Evolutionary conservation across 2,888 invertebrate species (phyloP).

Genomic region (Phrixothrix hirtus): DNA sequence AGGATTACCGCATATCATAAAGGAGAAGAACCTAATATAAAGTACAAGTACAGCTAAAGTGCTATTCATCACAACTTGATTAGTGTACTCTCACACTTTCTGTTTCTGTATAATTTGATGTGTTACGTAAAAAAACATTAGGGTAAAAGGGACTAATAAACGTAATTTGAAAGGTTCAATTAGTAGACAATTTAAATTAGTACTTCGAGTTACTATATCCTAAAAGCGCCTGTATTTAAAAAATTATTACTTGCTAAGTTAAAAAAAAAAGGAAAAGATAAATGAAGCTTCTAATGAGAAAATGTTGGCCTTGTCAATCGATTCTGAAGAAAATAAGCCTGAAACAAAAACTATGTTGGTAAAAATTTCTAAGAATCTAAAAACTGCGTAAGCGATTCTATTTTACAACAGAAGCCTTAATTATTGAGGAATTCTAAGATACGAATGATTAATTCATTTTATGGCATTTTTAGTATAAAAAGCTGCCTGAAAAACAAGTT

Average conservation of each 20-base stretch:
- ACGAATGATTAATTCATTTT: no score
- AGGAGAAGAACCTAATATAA: constrained; percentile 5
- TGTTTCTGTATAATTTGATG: neutral
- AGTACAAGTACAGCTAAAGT: neutral
- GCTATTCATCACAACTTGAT: neutral
- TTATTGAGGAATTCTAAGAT: neutral
- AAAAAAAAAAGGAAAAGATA: neutral
- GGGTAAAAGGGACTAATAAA: no score
- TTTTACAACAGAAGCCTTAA: no score
- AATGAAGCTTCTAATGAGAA: neutral
- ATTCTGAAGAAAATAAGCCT: neutral
- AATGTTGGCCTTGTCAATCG: neutral
- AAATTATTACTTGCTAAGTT: neutral
- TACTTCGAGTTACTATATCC: no score
- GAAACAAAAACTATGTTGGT: neutral
- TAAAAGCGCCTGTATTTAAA: neutral
- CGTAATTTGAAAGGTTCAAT: no score
- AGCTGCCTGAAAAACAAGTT: no score
- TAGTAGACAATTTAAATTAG: no score
- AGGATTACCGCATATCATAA: constrained; percentile 22
- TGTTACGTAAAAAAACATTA: no score
- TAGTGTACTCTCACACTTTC: neutral
- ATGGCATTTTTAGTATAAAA: no score
- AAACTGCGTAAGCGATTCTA: neutral
- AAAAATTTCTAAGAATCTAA: neutral